phyloP scores from a whole-genome alignment of 2,797 vertebrate species.

The Lepidocolaptes lacrymiger region DNA sequence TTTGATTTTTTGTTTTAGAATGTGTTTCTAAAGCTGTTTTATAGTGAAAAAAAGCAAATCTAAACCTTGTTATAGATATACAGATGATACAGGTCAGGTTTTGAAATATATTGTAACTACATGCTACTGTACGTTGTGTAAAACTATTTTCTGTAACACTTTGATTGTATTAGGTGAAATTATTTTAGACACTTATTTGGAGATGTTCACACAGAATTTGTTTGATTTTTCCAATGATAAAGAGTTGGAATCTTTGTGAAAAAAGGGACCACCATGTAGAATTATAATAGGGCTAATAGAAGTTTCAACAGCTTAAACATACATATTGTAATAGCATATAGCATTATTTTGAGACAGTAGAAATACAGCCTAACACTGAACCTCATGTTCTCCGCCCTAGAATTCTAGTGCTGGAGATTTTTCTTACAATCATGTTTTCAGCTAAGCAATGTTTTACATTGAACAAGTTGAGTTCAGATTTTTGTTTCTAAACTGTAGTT shows the following conservation, averaged over 20 bases:
- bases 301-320: neutral
- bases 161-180: neutral
- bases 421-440: neutral
- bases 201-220: neutral
- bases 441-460: neutral
- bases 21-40: neutral
- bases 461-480: neutral
- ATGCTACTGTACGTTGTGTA: neutral
- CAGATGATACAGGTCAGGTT: neutral
- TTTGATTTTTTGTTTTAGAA: neutral
- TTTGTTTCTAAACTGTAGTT: neutral
- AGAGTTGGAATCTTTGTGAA: neutral
- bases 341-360: neutral
- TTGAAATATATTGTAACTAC: neutral
- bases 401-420: rapidly evolving
- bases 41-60: neutral
- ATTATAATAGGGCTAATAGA: neutral
- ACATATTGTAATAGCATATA: neutral
- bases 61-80: neutral
- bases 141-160: neutral
- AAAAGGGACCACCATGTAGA: neutral
- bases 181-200: neutral
- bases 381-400: neutral
- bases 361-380: neutral
- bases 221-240: neutral